Evolutionary conservation across 2,113 vertebrate genomes (phyloP), one percentile per base, ranked within the genome.

Genomic region (Phalacrocorax pelagicus): DNA sequence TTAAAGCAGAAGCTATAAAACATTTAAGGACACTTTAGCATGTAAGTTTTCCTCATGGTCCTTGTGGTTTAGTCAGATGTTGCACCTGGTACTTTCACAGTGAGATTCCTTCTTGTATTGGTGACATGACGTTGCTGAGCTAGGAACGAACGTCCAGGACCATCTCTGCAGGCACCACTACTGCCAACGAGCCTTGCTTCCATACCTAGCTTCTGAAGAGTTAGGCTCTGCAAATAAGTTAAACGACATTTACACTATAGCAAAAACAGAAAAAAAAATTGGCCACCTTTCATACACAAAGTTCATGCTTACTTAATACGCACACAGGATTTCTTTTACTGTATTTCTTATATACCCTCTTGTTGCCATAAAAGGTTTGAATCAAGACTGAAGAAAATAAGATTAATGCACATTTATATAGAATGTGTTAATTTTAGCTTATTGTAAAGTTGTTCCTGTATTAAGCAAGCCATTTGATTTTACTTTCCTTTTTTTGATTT

Each of bases 91-190:
- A 99, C 97, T 79, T 97, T 98, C 44, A 99, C 97, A 29, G 99
- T 98, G 63, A 99, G 97, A 12, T 98, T 97, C 88, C 98, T 99
- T 29, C 99, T 98, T 67, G 98, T 97, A 63, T 98, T 99, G 94
- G 99, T 99, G 92, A 99, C 98, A 13, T 99, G 99, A 6, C 99
- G 98, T 61, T 99, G 99, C 88, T 99, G 99, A 12, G 99, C 98
- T 71, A 99, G 89, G 97, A 99, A 99, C 4, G 99, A 99, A 65
- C 98, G 99, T 5, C 98, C 98, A 0, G 98, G 97, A 10, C 98
- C 81, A 4, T 98, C 98, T 73, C 95, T 94, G 70, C 92, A 96
- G 62, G 93, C 47, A 36, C 96, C 88, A 1, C 97, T 95, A 36
- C 98, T 97, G 38, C 98, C 98, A 15, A 98, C 93, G 6, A 99